A percentile compares a stretch with the other conserved stretches of the same genome.
phyloP scores from a whole-genome alignment of 2,113 vertebrate species.

The Nycticryphes semicollaris region DNA sequence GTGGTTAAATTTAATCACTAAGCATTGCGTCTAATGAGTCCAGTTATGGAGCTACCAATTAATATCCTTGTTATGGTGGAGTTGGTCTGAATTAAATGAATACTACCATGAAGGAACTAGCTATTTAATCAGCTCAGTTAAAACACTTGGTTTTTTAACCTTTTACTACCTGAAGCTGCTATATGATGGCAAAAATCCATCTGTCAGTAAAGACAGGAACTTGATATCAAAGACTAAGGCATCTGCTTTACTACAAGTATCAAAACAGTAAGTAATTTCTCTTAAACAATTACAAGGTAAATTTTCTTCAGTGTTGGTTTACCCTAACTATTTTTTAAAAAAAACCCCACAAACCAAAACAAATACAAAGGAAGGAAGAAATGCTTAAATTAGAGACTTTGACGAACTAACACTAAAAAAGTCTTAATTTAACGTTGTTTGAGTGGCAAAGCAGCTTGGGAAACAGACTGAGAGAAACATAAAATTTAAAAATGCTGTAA shows the following conservation, averaged over 20 bases:
- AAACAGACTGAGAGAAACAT: conserved; percentile 37
- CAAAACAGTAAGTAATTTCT: neutral
- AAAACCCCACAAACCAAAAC: neutral
- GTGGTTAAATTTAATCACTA: neutral
- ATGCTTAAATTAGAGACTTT: neutral
- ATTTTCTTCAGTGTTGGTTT: neutral
- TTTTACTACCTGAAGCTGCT: neutral
- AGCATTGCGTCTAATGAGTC: neutral
- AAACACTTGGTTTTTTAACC: neutral
- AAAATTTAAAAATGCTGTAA: conserved; percentile 45
- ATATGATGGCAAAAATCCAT: neutral
- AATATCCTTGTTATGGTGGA: neutral
- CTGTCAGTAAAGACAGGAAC: neutral
- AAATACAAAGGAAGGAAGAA: conserved; percentile 11
- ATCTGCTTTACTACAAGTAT: neutral
- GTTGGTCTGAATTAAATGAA: neutral
- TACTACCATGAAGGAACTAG: neutral
- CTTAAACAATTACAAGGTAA: neutral
- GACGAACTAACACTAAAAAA: conserved; percentile 29
- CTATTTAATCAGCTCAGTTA: neutral
- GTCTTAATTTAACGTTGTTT: conserved; percentile 61
- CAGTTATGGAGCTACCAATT: neutral
- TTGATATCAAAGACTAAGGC: neutral
- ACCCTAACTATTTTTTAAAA: neutral
- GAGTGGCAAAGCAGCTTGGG: conserved; percentile 52